Evolutionary conservation across 2,113 vertebrate genomes (phyloP), one percentile per base, ranked within the genome.

Genomic region (Peromyscus polionotus): DNA sequence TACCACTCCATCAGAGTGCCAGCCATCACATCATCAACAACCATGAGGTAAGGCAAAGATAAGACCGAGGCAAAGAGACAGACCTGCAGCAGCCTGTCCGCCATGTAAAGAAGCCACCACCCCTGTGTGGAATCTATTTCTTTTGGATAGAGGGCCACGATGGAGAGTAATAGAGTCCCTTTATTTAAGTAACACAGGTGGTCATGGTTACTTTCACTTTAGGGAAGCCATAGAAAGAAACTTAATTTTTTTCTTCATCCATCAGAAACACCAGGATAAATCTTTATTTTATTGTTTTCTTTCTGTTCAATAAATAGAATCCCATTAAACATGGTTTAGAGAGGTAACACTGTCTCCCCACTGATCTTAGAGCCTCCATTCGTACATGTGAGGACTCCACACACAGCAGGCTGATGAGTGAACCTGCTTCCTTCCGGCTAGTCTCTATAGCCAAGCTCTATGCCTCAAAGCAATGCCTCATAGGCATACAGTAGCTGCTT

Each of bases 251-350:
- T 51, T 11, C 3, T 36, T 11, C 11, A 59, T 20, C 54, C n/a
- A 14, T 59, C 36, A 59, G 36, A 81, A 59, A 10, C 48, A 61
- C 36, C 54, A 59, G 22, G 22, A 83, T 61, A 95, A 92, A 92
- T n/a, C 7, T 89, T 83, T 20, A 63, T 75, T 79, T 89, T 90
- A 70, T 86, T 39, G 17, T 91, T n/a, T 91, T 7, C 16, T 39
- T 12, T 88, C 70, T 61, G 36, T 68, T 95, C 9, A 63, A 20
- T 51, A 91, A 67, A 84, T 72, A 85, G 42, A 94, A 80, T 94
- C 93, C 68, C 81, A 26, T 33, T 14, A 95, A 31, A 39, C 24
- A 17, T 77, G 76, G 33, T 63, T 87, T 79, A 83, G 31, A 85
- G 68, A 59, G 13, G 80, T 9, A 77, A 33, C 0, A 8, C 19